Base-by-base conservation (phyloP, 2,888 invertebrate species). In the Creontiades dilutus region DNA sequence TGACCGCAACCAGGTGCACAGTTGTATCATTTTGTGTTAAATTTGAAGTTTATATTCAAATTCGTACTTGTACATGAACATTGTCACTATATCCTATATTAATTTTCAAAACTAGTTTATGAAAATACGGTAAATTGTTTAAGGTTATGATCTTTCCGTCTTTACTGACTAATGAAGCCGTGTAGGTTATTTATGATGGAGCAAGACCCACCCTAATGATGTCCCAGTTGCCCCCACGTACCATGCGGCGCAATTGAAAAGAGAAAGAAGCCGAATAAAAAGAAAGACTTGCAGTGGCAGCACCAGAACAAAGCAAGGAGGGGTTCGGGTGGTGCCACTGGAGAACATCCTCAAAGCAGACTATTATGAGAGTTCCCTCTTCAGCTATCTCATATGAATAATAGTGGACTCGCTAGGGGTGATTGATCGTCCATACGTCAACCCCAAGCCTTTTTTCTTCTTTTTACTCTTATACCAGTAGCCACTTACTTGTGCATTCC, bases 391-490 rank as follows among this genome's bases (percentile, higher is more conserved):
- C 28, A 76, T 28, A 76, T 76, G 76, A 76, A 76, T 76, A 76
- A 76, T 76, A 61, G 61, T 61, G n/a, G 28, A 14, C 28, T 28
- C 12, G 76, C 76, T 16, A 46, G 76, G 28, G 76, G 46, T 76
- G 76, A 76, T 76, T 76, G 76, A 76, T 76, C 76, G 76, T 76
- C 28, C 37, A 46, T 76, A 76, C 28, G 76, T 76, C 76, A 76
- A 76, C 23, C 27, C n/a, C 23, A 23, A 23, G 12, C 23, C 12
- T 68, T 68, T 68, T 68, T 19, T 11, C 23, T 5, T 68, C 23
- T 68, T 68, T 19, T 11, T 13, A 68, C 68, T 68, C 68, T 23
- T 23, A 23, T 68, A 68, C 68, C 23, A 23, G 46, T 16, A 78
- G 78, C 78, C 47, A 46, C 78, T 78, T 47, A 78, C 46, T 78